These are phyloP conservation scores for Hydractinia symbiolongicarpus DNA, from an alignment of 30 jellyfish, hydroid and myxozoan genomes.

Conservation along the genomic window DNA sequence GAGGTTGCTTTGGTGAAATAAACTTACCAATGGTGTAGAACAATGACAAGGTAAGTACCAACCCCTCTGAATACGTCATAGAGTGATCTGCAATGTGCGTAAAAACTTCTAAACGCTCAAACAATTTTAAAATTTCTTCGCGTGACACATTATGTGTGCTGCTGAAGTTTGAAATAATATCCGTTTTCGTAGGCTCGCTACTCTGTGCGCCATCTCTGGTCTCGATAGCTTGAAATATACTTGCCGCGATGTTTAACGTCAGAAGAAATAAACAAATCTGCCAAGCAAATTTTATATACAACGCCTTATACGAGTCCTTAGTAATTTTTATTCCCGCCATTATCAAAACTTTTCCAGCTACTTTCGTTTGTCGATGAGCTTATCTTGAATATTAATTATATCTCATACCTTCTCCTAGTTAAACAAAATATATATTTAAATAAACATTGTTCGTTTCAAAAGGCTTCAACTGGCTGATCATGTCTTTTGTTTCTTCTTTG, in stretches of 20 bases:
- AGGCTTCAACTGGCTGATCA: no score
- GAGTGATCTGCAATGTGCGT: background rate
- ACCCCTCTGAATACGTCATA: background rate
- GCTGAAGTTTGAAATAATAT: background rate
- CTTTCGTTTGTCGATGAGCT: no score
- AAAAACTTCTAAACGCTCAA: background rate
- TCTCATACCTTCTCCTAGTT: no score
- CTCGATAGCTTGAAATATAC: slow-evolving; percentile 17
- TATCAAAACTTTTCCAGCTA: no score
- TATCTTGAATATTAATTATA: no score
- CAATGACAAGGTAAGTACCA: background rate
- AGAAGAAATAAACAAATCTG: background rate
- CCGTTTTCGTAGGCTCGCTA: background rate
- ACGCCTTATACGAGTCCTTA: background rate
- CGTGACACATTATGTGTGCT: background rate
- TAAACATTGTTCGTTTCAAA: no score
- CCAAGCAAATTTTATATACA: background rate
- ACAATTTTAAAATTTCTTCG: background rate
- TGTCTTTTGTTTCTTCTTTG: no score
- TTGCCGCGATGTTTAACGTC: background rate
- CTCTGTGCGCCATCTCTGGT: background rate
- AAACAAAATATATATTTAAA: no score
- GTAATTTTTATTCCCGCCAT: no score
- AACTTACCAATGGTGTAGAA: slow-evolving; percentile 9
- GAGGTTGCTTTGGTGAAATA: background rate